A percentile compares a stretch with the other conserved stretches of the same genome.
Conservation (phyloP, 2,888 invertebrate species). For the Hydraecia micacea region DNA sequence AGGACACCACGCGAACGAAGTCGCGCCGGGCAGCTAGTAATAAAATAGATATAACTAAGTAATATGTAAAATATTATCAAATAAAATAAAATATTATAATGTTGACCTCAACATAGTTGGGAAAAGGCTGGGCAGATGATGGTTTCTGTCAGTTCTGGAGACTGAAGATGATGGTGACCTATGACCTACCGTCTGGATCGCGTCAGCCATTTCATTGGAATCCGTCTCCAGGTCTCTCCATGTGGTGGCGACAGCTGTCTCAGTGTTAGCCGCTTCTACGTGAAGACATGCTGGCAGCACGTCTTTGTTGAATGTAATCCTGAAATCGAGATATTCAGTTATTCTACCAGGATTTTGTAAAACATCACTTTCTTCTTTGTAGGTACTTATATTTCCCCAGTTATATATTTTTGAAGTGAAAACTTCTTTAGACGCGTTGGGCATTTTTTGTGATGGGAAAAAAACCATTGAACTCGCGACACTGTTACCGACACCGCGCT, state of each 20-base stretch:
- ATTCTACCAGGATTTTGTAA: neutral
- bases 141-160: neutral
- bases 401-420: too few species aligned
- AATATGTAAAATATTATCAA: too few species aligned
- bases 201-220: neutral
- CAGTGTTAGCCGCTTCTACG: neutral
- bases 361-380: neutral
- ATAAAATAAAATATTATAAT: too few species aligned
- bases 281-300: conserved; percentile 54
- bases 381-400: too few species aligned
- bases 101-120: too few species aligned
- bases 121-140: neutral
- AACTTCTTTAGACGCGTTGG: too few species aligned
- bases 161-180: neutral
- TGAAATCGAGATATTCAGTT: conserved; percentile 20
- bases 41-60: too few species aligned
- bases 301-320: conserved; percentile 33
- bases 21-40: too few species aligned
- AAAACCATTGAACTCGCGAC: too few species aligned
- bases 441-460: too few species aligned
- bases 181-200: conserved; percentile 30
- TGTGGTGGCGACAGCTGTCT: conserved; percentile 27
- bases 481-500: too few species aligned
- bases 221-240: conserved; percentile 29
- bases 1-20: too few species aligned